Evolutionary conservation across 2,888 invertebrate species (phyloP).

Genomic region (Abrostola triplasia): DNA sequence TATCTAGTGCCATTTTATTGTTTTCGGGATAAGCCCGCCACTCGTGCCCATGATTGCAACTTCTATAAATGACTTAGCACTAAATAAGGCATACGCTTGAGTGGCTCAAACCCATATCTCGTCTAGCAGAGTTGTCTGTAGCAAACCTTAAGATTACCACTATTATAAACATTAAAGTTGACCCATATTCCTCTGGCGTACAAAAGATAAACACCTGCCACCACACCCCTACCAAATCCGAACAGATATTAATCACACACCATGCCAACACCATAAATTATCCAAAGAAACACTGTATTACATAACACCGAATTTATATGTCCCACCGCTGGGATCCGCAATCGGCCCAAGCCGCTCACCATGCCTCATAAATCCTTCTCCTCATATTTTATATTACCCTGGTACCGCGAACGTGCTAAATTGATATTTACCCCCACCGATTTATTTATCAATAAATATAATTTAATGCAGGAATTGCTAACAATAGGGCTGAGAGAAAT

Average conservation of each 20-base stretch:
- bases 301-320: conserved; percentile 52
- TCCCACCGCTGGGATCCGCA: conserved; percentile 45
- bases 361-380: conserved; percentile 52
- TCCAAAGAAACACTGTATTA: conserved; percentile 53
- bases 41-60: no score
- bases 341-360: conserved; percentile 48
- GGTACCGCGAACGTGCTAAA: conserved; percentile 66
- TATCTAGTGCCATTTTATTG: no score
- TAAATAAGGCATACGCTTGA: not conserved
- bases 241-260: conserved; percentile 50
- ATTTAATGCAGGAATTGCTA: conserved; percentile 59
- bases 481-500: conserved; percentile 38
- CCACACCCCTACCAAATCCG: conserved; percentile 34
- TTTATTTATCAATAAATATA: conserved; percentile 63
- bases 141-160: not conserved
- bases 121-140: not conserved
- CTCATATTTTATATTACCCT: conserved; percentile 70
- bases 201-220: conserved; percentile 38
- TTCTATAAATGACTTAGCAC: no score
- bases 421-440: conserved; percentile 70
- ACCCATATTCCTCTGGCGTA: conserved; percentile 10
- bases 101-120: no score
- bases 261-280: conserved; percentile 53
- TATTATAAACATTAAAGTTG: not conserved
- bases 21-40: no score